Evolutionary conservation across 2,888 invertebrate species (phyloP).

Genomic region (Archips crataeganus): DNA sequence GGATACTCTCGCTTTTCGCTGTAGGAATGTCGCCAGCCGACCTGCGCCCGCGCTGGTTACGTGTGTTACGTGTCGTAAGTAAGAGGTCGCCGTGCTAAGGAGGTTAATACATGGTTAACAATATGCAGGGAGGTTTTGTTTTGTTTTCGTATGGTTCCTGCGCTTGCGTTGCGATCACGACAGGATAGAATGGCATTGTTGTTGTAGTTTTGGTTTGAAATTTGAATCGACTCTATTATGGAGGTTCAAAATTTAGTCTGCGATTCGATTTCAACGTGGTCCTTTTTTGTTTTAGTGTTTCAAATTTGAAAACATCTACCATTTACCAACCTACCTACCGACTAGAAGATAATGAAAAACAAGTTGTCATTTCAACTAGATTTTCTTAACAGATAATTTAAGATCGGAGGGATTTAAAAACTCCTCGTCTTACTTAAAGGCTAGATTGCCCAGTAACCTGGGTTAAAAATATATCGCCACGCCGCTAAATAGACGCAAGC

Average conservation of each 20-base stretch:
- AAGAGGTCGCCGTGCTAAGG: slow-evolving; percentile 38
- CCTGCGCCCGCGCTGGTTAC: slow-evolving; percentile 49
- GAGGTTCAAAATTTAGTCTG: too few species aligned
- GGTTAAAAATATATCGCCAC: slow-evolving; percentile 37
- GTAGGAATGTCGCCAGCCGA: slow-evolving; percentile 66
- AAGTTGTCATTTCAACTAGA: neutral
- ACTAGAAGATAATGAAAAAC: neutral
- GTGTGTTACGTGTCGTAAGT: slow-evolving; percentile 45
- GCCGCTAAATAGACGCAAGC: slow-evolving; percentile 28
- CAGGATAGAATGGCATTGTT: slow-evolving; percentile 11
- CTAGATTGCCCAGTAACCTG: slow-evolving; percentile 41
- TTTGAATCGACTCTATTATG: too few species aligned
- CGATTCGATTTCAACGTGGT: too few species aligned
- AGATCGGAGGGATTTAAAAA: slow-evolving; percentile 20
- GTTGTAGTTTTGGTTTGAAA: too few species aligned
- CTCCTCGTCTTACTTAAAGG: slow-evolving; percentile 22
- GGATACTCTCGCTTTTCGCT: slow-evolving; percentile 71
- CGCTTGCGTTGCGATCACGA: slow-evolving; percentile 13
- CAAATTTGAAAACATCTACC: neutral
- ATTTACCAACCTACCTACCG: neutral
- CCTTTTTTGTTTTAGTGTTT: too few species aligned
- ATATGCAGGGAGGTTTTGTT: slow-evolving; percentile 29
- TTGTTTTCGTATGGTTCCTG: slow-evolving; percentile 15
- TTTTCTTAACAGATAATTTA: slow-evolving; percentile 11
- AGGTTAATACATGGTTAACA: slow-evolving; percentile 41